Evolutionary conservation across 1,140 invertebrate genomes (phyloP), one percentile per base, ranked within the genome.

Genomic region (Idris sp.): DNA sequence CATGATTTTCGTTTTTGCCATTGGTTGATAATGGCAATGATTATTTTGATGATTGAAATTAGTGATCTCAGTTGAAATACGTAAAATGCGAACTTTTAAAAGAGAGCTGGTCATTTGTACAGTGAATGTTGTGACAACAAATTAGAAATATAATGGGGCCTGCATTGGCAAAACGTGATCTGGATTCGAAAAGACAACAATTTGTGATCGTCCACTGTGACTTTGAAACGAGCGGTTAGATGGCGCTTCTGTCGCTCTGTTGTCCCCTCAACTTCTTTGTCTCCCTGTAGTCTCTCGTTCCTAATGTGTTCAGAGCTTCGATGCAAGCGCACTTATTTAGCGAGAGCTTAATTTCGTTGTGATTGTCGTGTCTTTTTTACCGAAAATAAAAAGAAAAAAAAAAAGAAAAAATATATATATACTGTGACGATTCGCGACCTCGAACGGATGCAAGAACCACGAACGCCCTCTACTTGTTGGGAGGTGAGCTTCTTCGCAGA

Each of bases 261-360:
- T 15, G 14, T 58, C 5, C 25, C 46, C 18, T 28, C 15, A 22
- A 30, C 22, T 31, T 25, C 31, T 33, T 11, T 35, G 8, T 26
- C n/a, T 54, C 19, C 18, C 36, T 22, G 10, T 51, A 48, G 15
- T 40, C 19, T 79, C 78, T 81, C 78, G 76, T 80, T 79, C 81
- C 78, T 40, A 84, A 81, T 86, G 84, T 87, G 84, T 86, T 86
- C 83, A 86, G 79, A 79, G 77, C 73, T 75, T 75, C 59, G 56
- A 51, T 31, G 64, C 59, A 62, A 74, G 71, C 72, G 58, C 56
- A 62, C 62, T 56, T 69, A 48, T 46, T 75, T 69, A 67, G 56
- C 56, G 54, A 33, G 41, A 62, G 54, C 61, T 74, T 61, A 16
- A 11, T 71, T 71, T 56, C 14, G 33, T 71, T 62, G 40, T 40